These are phyloP conservation scores for Eristalinus sepulchralis DNA, from an alignment of 2,888 invertebrate genomes.

Conservation along the genomic window DNA sequence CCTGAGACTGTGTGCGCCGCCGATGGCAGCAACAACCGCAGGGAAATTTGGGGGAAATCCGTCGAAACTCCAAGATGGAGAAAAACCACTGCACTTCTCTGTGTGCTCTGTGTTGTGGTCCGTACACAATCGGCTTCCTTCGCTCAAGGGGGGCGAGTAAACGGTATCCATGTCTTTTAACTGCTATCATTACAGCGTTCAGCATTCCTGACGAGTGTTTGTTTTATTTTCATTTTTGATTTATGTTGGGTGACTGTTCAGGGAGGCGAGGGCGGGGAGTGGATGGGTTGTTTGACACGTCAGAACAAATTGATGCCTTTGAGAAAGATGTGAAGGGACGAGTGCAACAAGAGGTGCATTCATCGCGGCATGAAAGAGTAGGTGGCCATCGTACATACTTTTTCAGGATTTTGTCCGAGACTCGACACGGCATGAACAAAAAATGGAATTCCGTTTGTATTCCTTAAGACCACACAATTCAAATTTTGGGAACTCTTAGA, in stretches of 20 bases:
- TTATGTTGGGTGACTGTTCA: too few relatives aligned
- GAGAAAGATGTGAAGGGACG: neutral
- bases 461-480: too few relatives aligned
- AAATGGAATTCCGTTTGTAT: too few relatives aligned
- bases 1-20: neutral
- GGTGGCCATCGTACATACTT: too few relatives aligned
- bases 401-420: too few relatives aligned
- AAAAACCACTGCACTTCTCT: conserved; percentile 33
- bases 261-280: too few relatives aligned
- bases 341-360: too few relatives aligned
- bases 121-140: neutral
- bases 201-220: conserved; percentile 17
- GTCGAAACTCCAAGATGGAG: conserved; percentile 41
- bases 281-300: neutral
- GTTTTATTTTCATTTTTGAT: neutral
- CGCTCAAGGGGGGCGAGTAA: neutral
- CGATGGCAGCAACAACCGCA: conserved; percentile 9
- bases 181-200: neutral
- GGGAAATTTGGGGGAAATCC: conserved; percentile 28
- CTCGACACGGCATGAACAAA: too few relatives aligned
- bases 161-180: neutral
- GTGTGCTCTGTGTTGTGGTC: neutral
- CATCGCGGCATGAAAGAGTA: too few relatives aligned
- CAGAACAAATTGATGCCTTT: neutral
- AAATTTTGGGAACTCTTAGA: too few relatives aligned